phyloP scores from a whole-genome alignment of 1,140 invertebrate species.

The Penaeus japonicus region DNA sequence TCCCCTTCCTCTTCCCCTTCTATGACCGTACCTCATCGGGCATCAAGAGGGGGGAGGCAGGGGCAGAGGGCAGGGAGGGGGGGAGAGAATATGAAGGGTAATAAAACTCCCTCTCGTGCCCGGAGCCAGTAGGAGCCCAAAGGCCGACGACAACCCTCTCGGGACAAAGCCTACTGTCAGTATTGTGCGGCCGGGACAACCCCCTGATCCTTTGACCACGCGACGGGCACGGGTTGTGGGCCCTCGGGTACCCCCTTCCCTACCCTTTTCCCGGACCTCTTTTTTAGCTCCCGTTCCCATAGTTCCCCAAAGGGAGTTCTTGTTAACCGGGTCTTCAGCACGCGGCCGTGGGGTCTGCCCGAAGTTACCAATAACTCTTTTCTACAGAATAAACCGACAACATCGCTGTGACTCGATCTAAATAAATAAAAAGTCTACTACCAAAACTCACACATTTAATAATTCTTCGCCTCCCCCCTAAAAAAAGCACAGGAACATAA shows the following conservation, averaged over 20 bases:
- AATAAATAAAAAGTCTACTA: background rate
- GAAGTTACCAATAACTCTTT: background rate
- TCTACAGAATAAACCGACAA: background rate
- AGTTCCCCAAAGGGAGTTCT: constrained; percentile 15
- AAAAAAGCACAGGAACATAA: background rate
- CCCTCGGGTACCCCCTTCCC: background rate
- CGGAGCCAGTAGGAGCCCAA: background rate
- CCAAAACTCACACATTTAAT: too few relatives aligned
- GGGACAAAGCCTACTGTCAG: constrained; percentile 30
- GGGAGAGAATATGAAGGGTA: too few relatives aligned
- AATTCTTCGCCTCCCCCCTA: too few relatives aligned
- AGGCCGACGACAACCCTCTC: constrained; percentile 16
- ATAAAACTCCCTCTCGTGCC: too few relatives aligned
- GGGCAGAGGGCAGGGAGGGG: background rate
- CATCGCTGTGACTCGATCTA: background rate
- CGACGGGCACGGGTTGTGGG: constrained; percentile 41
- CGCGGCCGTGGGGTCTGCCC: background rate
- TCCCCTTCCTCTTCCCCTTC: background rate
- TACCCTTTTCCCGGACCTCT: constrained; percentile 35
- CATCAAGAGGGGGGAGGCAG: background rate
- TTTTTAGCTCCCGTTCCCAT: constrained; percentile 42
- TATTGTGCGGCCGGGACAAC: constrained; percentile 19
- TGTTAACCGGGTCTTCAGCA: constrained; percentile 41
- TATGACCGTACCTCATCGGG: background rate
- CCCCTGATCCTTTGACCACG: constrained; percentile 31